Evolutionary conservation across 2,797 vertebrate genomes (phyloP), one percentile per base, ranked within the genome.

Genomic region (Parauchenoglanis ngamensis): DNA sequence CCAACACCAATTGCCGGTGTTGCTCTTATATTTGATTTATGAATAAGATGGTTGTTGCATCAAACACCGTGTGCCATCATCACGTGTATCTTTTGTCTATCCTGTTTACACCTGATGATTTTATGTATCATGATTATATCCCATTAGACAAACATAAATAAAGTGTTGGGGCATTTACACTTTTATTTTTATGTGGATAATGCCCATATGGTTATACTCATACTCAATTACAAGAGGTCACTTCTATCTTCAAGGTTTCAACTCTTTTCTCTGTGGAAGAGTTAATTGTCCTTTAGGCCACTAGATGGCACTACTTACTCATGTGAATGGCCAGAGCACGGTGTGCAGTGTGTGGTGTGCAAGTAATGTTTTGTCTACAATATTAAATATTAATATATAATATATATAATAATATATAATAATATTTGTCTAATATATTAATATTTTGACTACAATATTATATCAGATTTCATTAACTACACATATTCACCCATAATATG

Each of bases 271-370:
- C 15, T 8, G 23, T 23, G 1, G 8, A 57, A 35, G 15, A 35
- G 17, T 57, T 56, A 78, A 35, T 79, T 61, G 57, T 46, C 78
- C 21, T 81, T 81, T 46, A 17, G 40, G 40, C 57, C 78, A 81
- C 78, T 81, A 81, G 78, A 63, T 81, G 57, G 1, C 78, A 44
- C 35, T 17, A 44, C 57, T 46, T 23, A 81, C 78, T 23, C 56
- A 80, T 17, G 10, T 23, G 10, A 59, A 40, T 21, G 21, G 4
- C 8, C 35, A 61, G 21, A 61, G 12, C 19, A 15, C 35, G 0
- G 11, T 59, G 77, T 63, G 17, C 57, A 61, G 35, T 61, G 35
- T 40, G 56, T 40, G 77, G 5, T 80, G 78, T 46, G 57, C 12
- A 63, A 44, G 23, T 59, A 25, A 63, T 17, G 44, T 76, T 76